Evolutionary conservation across 2,797 vertebrate genomes (phyloP), one percentile per base, ranked within the genome.

Genomic region (Leptodactylus fallax): DNA sequence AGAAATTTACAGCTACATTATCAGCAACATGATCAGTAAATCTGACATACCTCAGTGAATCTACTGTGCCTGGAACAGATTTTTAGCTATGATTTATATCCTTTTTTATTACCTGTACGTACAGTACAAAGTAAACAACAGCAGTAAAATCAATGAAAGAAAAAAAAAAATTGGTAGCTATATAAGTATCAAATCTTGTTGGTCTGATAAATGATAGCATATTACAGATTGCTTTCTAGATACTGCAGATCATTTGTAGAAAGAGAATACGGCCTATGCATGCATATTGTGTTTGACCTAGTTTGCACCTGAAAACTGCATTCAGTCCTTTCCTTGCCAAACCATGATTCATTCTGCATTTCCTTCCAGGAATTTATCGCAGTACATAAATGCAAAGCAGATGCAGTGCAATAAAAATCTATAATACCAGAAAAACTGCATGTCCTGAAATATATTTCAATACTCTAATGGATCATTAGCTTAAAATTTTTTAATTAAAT

Each of bases 271-370:
- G 8, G 3, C n/a, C 56, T 78, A 19, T 25, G 87, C 81, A 79
- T 79, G 81, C 74, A 79, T 45, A 56, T 79, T 65, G 25, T 72
- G 45, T 51, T 58, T 87, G 87, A 83, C 87, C 81, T 87, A 87
- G 74, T 83, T 87, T 87, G 74, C 81, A 79, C 87, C 74, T 79
- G 72, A 83, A 83, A 78, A 71, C 45, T 87, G 61, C 87, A 87
- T 79, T 71, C 23, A 69, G 80, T 56, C 21, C 69, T 69, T 78
- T 56, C 61, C 36, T n/a, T 87, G 86, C 86, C 86, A 87, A 83
- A 69, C 72, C 25, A 55, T 83, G 49, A 87, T 69, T 87, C 81
- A 87, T 53, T 69, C 58, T 78, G 72, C 86, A 78, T 58, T 83
- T 27, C 36, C 81, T 83, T 78, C 72, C 60, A 83, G 71, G 51